Conservation (phyloP, 2,113 vertebrate species). For the Anguilla japonica region DNA sequence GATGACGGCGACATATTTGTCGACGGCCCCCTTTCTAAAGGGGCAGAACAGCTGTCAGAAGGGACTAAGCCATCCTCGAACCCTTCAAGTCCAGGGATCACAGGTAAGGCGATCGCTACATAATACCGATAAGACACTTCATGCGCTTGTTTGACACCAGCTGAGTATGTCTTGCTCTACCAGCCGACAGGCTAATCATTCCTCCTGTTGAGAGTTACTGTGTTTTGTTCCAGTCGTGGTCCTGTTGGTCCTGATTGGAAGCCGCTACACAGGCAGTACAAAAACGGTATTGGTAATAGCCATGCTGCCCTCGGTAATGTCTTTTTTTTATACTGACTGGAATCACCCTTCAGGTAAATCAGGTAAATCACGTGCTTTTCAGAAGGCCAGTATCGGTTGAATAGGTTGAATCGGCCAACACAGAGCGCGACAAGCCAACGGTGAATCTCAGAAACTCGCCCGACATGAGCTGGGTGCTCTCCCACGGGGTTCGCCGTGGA, state of each 20-base stretch:
- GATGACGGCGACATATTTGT: slow-evolving; percentile 98
- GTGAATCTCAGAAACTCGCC: background rate
- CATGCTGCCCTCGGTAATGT: background rate
- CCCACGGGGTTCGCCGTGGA: too few species aligned
- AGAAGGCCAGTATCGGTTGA: background rate
- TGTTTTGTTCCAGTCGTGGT: background rate
- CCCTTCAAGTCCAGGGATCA: slow-evolving; percentile 93
- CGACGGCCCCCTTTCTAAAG: slow-evolving; percentile 93
- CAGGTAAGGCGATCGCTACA: slow-evolving; percentile 70
- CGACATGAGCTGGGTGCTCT: background rate
- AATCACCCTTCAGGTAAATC: background rate
- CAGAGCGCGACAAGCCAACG: background rate
- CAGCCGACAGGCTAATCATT: background rate
- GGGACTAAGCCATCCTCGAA: slow-evolving; percentile 90
- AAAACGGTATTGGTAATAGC: background rate
- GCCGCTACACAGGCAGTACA: background rate
- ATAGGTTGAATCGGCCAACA: background rate
- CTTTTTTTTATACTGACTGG: too few species aligned
- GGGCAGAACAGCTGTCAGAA: slow-evolving; percentile 85
- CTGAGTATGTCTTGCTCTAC: background rate
- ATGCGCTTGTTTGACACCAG: background rate
- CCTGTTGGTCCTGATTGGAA: background rate
- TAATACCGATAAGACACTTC: background rate
- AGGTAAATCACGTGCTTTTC: background rate
- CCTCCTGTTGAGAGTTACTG: background rate